Base-by-base conservation (phyloP, 2,113 vertebrate genomes). In the Gopherus flavomarginatus region DNA sequence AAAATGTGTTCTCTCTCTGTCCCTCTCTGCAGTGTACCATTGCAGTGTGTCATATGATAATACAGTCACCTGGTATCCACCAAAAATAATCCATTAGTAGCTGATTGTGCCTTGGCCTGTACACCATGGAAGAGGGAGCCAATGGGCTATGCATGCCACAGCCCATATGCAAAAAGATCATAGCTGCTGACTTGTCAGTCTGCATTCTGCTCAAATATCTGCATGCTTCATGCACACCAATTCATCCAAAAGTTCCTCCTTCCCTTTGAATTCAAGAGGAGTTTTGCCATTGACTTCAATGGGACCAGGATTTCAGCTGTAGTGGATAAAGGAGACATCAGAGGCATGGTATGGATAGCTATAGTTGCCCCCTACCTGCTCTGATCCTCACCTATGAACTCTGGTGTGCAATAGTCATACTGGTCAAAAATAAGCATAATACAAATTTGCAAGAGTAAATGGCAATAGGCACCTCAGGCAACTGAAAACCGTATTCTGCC, bases 321-420 rank as follows among this genome's bases (percentile, higher is more conserved):
- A 6, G 11, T 77, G 24, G 0, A 75, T 44, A 3, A 14, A 1
- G 56, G 1, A 3, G 42, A 5, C 5, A 52, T 12, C 2, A 1
- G 83, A 7, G 29, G 21, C 12, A 0, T 0, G 11, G 1, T 1
- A 0, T 1, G 62, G 8, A 21, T 57, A 0, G 8, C 82, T 24
- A 4, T 50, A 77, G 72, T 22, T 77, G 3, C 1, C 1, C 1
- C 9, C 8, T 69, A 19, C 29, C n/a, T 77, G 72, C 38, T 27
- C 81, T 17, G 3, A 7, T 1, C 4, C 8, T 24, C 12, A 49
- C 10, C 1, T 1, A 16, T 17, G n/a, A n/a, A 69, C 0, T 31
- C 1, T 5, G 62, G 35, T 5, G 12, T 5, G 47, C 1, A 1
- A 29, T 2, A 4, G 9, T 16, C 49, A 0, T 26, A 26, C 24